Conservation (phyloP, 2,113 vertebrate genomes). For the Nyctibius bracteatus region DNA sequence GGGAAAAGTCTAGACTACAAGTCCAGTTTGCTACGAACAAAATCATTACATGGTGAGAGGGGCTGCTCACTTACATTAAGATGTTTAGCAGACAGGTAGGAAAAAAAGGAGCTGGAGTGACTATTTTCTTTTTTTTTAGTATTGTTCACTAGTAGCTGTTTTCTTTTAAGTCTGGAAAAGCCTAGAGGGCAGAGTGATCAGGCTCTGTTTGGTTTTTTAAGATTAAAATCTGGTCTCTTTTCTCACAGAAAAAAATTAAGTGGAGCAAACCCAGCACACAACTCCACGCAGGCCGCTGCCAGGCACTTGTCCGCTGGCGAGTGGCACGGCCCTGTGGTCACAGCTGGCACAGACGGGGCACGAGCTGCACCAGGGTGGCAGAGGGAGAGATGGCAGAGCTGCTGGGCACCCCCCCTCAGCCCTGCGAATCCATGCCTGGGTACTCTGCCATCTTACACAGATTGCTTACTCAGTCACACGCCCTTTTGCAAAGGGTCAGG, state of each 20-base stretch:
- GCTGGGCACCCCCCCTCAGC: not conserved
- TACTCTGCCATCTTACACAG: not conserved
- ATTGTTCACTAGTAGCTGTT: not conserved
- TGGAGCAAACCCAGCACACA: not conserved
- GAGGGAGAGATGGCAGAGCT: not conserved
- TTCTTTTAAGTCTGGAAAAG: not conserved
- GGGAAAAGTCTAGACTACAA: not conserved
- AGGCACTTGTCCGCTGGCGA: fast-evolving
- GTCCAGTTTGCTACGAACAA: not conserved
- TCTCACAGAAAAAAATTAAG: not conserved
- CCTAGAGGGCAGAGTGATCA: not conserved
- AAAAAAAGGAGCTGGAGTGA: not conserved
- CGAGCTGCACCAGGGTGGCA: not conserved
- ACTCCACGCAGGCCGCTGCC: not conserved
- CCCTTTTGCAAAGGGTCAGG: not conserved
- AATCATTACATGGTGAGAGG: not conserved
- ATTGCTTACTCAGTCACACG: not conserved
- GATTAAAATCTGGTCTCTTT: not conserved
- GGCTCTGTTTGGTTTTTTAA: not conserved
- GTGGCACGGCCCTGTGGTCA: not conserved
- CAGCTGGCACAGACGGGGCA: not conserved
- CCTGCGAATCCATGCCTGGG: not conserved
- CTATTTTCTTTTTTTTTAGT: too few species aligned
- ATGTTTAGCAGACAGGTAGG: not conserved
- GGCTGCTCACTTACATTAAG: not conserved